Percentiles rank a stretch among this genome's conserved stretches.
phyloP scores from a whole-genome alignment of 1,140 invertebrate genomes.

The Paraescarpia echinospica region DNA sequence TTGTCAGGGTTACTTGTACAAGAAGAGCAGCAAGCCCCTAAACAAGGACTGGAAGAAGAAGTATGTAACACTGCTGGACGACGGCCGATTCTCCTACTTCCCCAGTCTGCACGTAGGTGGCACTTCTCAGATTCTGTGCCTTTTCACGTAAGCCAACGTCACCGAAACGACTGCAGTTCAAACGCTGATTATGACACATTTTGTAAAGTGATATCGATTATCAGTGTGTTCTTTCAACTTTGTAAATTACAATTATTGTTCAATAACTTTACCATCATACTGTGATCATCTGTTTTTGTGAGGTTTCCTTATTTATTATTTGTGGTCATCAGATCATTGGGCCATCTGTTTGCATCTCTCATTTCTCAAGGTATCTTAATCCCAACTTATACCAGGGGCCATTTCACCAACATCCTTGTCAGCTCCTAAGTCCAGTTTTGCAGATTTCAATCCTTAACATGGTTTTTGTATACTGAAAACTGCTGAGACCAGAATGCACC shows the following conservation, averaged over 20 bases:
- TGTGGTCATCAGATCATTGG: too few species aligned
- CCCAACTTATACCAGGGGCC: too few species aligned
- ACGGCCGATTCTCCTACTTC: constrained; percentile 93
- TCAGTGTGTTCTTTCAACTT: not conserved
- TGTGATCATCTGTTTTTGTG: too few species aligned
- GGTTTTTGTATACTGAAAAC: too few species aligned
- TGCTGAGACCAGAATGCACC: too few species aligned
- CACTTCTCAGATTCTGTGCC: constrained; percentile 34
- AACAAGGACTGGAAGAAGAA: constrained; percentile 99
- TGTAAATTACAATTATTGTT: not conserved
- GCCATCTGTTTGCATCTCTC: too few species aligned
- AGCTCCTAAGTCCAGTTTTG: too few species aligned
- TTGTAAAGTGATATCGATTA: not conserved
- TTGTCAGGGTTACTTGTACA: constrained; percentile 84
- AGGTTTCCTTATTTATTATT: too few species aligned
- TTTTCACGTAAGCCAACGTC: not conserved
- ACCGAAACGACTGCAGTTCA: not conserved
- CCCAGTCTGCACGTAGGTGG: constrained; percentile 83
- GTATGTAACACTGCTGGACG: constrained; percentile 93
- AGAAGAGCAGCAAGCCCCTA: constrained; percentile 89
- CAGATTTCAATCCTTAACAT: too few species aligned
- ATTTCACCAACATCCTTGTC: too few species aligned
- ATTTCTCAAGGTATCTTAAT: too few species aligned
- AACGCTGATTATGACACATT: not conserved
- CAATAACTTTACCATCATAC: too few species aligned